These are phyloP conservation scores for Taeniopygia guttata DNA, from an alignment of 2,797 vertebrate genomes.

Conservation along the genomic window DNA sequence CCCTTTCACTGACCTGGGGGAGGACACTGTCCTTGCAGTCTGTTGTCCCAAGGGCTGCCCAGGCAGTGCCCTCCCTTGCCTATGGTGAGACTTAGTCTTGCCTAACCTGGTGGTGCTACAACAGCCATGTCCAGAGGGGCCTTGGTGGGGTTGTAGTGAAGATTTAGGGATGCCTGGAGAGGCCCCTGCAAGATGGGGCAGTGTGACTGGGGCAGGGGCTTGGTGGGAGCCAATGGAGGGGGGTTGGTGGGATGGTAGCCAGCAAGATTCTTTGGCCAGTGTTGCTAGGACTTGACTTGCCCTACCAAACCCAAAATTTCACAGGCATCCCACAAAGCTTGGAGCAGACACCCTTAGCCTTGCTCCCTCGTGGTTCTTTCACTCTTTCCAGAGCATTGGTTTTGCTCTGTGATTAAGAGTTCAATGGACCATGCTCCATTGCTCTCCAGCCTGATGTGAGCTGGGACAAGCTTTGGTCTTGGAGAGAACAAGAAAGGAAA, in stretches of 20 bases:
- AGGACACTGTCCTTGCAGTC: background rate
- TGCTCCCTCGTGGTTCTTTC: background rate
- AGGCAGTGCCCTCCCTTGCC: background rate
- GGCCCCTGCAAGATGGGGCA: background rate
- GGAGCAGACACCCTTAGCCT: background rate
- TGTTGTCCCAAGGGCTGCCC: background rate
- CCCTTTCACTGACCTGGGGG: background rate
- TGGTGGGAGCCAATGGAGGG: background rate
- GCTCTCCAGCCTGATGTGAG: background rate
- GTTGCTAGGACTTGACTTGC: background rate
- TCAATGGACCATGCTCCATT: background rate
- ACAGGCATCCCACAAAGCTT: background rate
- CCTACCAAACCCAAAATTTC: background rate
- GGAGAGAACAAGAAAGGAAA: background rate
- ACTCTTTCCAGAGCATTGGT: background rate
- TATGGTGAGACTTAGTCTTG: background rate
- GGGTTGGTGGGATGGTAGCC: background rate
- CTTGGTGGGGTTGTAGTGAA: background rate
- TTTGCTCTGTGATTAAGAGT: background rate
- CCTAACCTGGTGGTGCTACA: background rate
- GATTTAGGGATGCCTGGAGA: background rate
- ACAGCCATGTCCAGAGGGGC: accelerated
- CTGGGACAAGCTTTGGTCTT: background rate
- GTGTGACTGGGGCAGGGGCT: background rate
- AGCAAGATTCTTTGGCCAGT: background rate